Percentiles rank a stretch among this genome's conserved stretches.
Conservation (phyloP, 2,888 invertebrate species). For the Onchidella celtica region DNA sequence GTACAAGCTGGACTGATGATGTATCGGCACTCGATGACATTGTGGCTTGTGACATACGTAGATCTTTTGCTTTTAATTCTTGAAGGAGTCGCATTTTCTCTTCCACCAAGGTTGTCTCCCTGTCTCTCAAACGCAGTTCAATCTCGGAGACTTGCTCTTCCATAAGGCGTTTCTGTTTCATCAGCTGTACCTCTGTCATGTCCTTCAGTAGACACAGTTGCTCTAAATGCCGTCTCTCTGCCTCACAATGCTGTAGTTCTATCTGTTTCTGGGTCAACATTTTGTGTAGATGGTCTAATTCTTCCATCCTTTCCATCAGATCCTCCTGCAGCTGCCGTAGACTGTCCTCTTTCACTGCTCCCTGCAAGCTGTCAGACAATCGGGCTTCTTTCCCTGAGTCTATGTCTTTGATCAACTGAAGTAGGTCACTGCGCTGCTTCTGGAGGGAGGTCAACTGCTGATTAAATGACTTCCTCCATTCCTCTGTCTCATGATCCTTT, state of each 20-base stretch:
- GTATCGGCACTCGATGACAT: not conserved
- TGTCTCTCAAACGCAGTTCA: slow-evolving; percentile 67
- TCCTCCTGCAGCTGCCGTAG: slow-evolving; percentile 68
- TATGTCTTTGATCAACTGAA: slow-evolving; percentile 62
- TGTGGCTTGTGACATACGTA: not conserved
- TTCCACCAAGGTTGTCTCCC: slow-evolving; percentile 65
- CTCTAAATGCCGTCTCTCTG: slow-evolving; percentile 70
- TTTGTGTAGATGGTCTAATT: slow-evolving; percentile 65
- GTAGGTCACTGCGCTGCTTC: slow-evolving; percentile 69
- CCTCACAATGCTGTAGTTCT: slow-evolving; percentile 63
- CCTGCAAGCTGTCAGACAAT: slow-evolving; percentile 62
- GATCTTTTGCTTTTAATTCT: slow-evolving; percentile 56
- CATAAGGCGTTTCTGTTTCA: slow-evolving; percentile 70
- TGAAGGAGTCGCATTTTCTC: slow-evolving; percentile 66
- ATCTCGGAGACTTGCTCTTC: slow-evolving; percentile 72
- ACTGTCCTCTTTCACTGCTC: slow-evolving; percentile 64
- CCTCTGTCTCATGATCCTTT: slow-evolving; percentile 54
- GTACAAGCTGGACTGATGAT: not conserved
- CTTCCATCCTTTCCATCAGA: slow-evolving; percentile 64
- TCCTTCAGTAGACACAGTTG: slow-evolving; percentile 71
- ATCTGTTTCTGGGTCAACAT: slow-evolving; percentile 64
- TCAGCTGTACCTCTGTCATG: slow-evolving; percentile 68
- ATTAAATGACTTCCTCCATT: slow-evolving; percentile 63
- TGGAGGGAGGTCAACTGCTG: slow-evolving; percentile 70
- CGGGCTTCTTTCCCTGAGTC: slow-evolving; percentile 56